Evolutionary conservation across 1,140 invertebrate species (phyloP).

Genomic region (Melanaphis sacchari): DNA sequence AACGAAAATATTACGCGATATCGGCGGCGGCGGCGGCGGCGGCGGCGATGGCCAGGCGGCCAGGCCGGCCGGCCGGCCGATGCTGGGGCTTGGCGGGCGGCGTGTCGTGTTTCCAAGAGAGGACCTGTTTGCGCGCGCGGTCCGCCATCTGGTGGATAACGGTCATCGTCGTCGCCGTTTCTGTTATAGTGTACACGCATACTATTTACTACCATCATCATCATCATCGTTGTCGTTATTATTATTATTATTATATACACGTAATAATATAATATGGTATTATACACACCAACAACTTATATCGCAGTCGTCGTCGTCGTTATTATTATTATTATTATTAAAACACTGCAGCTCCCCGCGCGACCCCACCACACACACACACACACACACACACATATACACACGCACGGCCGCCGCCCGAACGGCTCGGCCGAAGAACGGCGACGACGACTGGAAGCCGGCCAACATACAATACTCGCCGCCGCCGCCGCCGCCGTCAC

Average conservation of each 20-base stretch:
- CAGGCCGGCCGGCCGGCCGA: too few species aligned
- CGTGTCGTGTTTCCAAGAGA: not conserved
- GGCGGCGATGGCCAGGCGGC: too few species aligned
- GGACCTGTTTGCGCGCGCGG: not conserved
- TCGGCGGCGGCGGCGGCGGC: not conserved
- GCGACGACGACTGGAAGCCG: not conserved
- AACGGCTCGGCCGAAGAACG: not conserved
- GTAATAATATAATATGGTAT: conserved; percentile 9
- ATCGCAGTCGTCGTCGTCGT: not conserved
- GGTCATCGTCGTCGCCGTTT: not conserved
- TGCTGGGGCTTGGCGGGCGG: not conserved
- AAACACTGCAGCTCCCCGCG: not conserved
- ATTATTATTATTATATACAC: not conserved
- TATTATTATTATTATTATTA: conserved; percentile 1
- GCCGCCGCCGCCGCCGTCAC: not conserved
- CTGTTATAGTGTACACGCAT: too few species aligned
- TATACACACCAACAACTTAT: not conserved
- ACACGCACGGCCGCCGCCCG: not conserved
- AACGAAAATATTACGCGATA: not conserved
- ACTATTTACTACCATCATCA: not conserved
- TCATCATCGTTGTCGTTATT: not conserved
- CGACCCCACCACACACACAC: not conserved
- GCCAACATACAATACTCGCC: conserved; percentile 20
- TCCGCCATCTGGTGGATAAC: not conserved
- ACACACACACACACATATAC: not conserved